These are phyloP conservation scores for Anisognathus igniventris DNA, from an alignment of 2,797 vertebrate species.

Conservation along the genomic window DNA sequence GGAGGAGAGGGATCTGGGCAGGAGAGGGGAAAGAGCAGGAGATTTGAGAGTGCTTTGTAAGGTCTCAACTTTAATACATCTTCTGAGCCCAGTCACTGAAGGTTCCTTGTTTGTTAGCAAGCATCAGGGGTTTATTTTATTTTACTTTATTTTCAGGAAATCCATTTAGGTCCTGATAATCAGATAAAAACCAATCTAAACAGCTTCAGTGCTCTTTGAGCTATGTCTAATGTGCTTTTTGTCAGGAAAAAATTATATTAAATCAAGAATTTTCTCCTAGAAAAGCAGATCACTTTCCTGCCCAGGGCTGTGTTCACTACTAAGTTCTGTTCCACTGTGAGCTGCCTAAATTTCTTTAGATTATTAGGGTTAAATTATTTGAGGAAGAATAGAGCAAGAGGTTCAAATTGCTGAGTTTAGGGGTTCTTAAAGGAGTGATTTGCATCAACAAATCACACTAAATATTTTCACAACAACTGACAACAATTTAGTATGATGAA, in stretches of 20 bases:
- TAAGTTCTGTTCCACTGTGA: neutral
- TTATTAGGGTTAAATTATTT: neutral
- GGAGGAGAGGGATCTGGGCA: neutral
- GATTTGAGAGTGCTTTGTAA: neutral
- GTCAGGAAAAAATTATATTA: neutral
- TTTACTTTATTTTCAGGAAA: neutral
- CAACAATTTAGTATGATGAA: neutral
- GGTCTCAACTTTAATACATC: neutral
- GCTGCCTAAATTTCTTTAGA: neutral
- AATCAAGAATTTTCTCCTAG: neutral
- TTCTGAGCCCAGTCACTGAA: neutral
- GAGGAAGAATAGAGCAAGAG: neutral
- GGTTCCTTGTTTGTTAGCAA: neutral
- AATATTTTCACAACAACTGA: neutral
- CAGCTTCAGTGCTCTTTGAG: neutral
- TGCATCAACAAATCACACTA: neutral
- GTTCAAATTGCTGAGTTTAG: neutral
- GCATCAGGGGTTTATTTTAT: neutral
- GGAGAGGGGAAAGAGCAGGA: neutral
- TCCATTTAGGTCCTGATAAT: neutral
- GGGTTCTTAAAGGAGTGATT: neutral
- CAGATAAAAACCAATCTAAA: neutral
- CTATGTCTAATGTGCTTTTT: neutral
- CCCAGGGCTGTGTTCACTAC: neutral
- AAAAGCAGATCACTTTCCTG: neutral